Evolutionary conservation across 1,140 invertebrate genomes (phyloP), one percentile per base, ranked within the genome.

Genomic region (Drosophila sechellia): DNA sequence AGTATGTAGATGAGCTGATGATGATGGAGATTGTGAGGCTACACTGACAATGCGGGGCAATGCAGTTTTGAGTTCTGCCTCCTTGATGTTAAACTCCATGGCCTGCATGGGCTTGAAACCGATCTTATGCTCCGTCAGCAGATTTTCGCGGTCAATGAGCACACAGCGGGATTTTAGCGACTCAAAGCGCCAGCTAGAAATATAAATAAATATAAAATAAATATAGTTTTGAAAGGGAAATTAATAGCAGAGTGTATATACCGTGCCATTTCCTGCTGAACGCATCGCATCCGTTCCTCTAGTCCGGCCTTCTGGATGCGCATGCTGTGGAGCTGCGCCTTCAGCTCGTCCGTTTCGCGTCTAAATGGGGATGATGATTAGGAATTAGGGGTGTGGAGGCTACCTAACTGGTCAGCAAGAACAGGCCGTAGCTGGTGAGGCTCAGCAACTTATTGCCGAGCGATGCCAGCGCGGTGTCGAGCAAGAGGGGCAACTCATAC

Each of bases 341-440:
- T 92, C 53, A 92, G 65, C 43, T 92, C 89, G 39, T 85, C 86
- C n/a, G 89, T 92, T 84, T 92, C 91, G 66, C 81, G 84, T 81
- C 91, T 92, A 91, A 77, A 91, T 80, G 60, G 69, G 64, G 42
- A 59, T 42, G 70, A 63, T 59, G 71, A 54, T 48, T 52, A 68
- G 35, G 58, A 37, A 60, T 60, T 49, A 66, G 37, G 46, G 37
- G 10, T 37, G 17, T 8, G 17, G 45, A 40, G 34, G 22, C 48
- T 20, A 63, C 35, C 50, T 66, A 80, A 84, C 35, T 71, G 55
- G 79, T 59, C 31, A 76, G 70, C 49, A 81, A 57, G 50, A 86
- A 79, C 56, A 69, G 70, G 53, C 57, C 73, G 61, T 69, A 79
- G 65, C 73, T 80, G 50, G 65, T 78, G 45, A 80, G 68, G 48